Evolutionary conservation across 2,113 vertebrate genomes (phyloP), one percentile per base, ranked within the genome.

Genomic region (Orientallactaga bullata): DNA sequence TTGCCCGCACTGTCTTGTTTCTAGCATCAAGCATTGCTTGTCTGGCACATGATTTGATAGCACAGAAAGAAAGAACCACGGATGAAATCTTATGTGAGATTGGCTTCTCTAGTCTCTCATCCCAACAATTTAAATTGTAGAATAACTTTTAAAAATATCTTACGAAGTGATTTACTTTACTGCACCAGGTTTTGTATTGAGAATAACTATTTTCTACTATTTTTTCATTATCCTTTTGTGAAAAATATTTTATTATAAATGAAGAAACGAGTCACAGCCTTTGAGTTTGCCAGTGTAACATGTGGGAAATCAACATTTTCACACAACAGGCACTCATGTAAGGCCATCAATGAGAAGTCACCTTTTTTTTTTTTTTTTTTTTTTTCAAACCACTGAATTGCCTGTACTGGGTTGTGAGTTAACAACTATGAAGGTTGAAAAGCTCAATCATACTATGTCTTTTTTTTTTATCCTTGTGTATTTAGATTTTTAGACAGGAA

Each of bases 201-300:
- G 47, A n/a, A 3, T 55, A 90, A 47, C 30, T 85, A 63, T 72
- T 91, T 17, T 82, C 26, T 82, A 9, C 5, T 92, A 3, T 89
- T 92, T 51, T 3, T 74, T 92, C 5, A 61, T 77, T 76, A 58
- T 55, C 55, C 55, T 55, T 93, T 69, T 7, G 63, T 39, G 15
- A 28, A 10, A 72, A 69, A 17, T 39, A 7, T 32, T 79, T 90
- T 51, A 79, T 55, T 90, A 72, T 79, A 61, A 42, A 37, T 87
- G 73, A 30, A 77, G 30, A 89, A 85, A 73, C 66, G n/a, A 93
- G n/a, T 74, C 60, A 63, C 47, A 86, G 13, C 39, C 32, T 87
- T 91, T 93, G 72, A 65, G 51, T 74, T 65, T 94, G 51, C 15
- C 32, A 88, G 32, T 32, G 32, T 51, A 93, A 24, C 15, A 73